A percentile compares a stretch with the other conserved stretches of the same genome.
phyloP scores from a whole-genome alignment of 1,140 invertebrate species.

The Frieseomelitta varia region DNA sequence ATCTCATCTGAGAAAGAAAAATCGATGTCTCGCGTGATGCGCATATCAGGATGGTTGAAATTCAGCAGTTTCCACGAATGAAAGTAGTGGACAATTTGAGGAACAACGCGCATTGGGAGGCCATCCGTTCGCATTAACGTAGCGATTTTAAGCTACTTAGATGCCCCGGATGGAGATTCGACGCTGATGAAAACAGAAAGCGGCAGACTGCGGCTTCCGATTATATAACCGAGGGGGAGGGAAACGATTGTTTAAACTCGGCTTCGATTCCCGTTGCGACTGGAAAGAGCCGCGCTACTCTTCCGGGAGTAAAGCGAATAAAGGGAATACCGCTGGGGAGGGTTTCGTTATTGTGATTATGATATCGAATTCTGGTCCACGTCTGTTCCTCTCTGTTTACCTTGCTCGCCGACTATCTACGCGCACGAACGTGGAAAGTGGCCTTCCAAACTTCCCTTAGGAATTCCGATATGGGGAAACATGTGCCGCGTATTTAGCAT shows the following conservation, averaged over 20 bases:
- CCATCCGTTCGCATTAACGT: neutral
- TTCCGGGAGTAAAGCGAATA: neutral
- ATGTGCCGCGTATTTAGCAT: conserved; percentile 29
- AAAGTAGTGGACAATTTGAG: too few species aligned
- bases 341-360: conserved; percentile 43
- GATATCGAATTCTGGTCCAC: conserved; percentile 29
- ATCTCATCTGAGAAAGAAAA: too few species aligned
- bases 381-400: conserved; percentile 26
- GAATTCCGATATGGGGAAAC: conserved; percentile 62
- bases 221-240: neutral
- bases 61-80: too few species aligned
- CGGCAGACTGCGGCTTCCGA: neutral
- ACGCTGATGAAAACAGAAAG: neutral
- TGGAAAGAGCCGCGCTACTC: neutral
- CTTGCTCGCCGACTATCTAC: conserved; percentile 1
- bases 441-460: conserved; percentile 54
- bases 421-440: neutral
- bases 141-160: conserved; percentile 3
- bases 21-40: too few species aligned
- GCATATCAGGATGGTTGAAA: too few species aligned
- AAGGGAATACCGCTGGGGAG: conserved; percentile 15
- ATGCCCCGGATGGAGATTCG: neutral
- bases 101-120: too few species aligned
- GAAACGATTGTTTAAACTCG: conserved; percentile 11
- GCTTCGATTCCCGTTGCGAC: neutral